These are phyloP conservation scores for Mamestra brassicae DNA, from an alignment of 2,888 invertebrate genomes.

Conservation along the genomic window DNA sequence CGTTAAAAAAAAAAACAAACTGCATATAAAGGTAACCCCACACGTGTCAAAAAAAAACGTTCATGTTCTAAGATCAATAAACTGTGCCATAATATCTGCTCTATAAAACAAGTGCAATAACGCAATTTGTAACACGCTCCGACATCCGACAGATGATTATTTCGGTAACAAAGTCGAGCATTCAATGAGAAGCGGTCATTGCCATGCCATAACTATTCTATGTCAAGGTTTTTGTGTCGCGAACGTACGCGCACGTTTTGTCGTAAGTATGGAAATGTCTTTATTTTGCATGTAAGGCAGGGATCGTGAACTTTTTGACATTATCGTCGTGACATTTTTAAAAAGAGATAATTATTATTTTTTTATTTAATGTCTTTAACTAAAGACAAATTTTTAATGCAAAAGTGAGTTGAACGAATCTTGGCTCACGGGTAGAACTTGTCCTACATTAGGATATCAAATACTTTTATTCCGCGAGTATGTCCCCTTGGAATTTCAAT, in stretches of 20 bases:
- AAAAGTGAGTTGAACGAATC: no score
- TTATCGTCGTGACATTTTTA: background rate
- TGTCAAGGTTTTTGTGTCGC: conserved; percentile 56
- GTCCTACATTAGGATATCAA: no score
- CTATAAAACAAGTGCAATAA: conserved; percentile 25
- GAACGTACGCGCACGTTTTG: conserved; percentile 13
- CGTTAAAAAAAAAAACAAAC: background rate
- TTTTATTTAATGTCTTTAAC: background rate
- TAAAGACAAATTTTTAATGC: no score
- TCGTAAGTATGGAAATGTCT: conserved; percentile 41
- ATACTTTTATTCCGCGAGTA: no score
- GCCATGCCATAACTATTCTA: conserved; percentile 54
- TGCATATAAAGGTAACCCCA: background rate
- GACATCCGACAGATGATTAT: conserved; percentile 41
- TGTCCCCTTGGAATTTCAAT: no score
- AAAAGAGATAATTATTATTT: no score
- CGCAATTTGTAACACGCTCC: conserved; percentile 29
- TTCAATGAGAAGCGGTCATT: conserved; percentile 56
- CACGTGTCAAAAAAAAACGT: conserved; percentile 1
- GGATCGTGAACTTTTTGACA: conserved; percentile 26
- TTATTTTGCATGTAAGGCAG: conserved; percentile 37
- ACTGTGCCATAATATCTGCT: conserved; percentile 3
- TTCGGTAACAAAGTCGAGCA: conserved; percentile 50
- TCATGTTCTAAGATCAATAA: conserved; percentile 11
- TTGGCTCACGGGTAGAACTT: no score